A percentile compares a stretch with the other conserved stretches of the same genome.
These are phyloP conservation scores for Sphaerodactylus townsendi DNA, from an alignment of 2,113 vertebrate species.

Conservation along the genomic window DNA sequence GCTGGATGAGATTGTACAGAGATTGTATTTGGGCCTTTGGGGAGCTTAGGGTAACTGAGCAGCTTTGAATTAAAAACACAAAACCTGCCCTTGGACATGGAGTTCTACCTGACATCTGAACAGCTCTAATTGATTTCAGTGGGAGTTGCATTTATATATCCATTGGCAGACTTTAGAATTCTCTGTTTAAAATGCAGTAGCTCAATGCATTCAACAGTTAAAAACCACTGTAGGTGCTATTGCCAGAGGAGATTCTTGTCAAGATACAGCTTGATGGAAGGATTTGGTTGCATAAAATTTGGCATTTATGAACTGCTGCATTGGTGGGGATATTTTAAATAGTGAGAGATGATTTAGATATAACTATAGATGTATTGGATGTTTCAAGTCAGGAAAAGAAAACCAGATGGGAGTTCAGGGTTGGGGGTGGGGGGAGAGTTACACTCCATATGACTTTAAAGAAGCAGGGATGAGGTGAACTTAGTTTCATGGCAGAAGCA, in stretches of 20 bases:
- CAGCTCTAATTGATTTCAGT: slow-evolving; percentile 62
- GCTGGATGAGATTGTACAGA: slow-evolving; percentile 12
- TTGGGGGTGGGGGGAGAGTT: not conserved
- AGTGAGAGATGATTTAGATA: not conserved
- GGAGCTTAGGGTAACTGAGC: slow-evolving; percentile 38
- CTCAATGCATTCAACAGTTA: not conserved
- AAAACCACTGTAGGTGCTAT: slow-evolving; percentile 11
- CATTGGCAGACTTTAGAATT: slow-evolving; percentile 38
- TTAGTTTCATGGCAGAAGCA: too few species aligned
- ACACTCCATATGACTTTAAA: not conserved
- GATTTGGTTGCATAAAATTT: not conserved
- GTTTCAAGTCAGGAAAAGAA: not conserved
- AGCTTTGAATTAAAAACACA: slow-evolving; percentile 30
- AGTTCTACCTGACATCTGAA: slow-evolving; percentile 36
- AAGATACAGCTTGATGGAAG: not conserved
- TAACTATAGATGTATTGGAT: not conserved
- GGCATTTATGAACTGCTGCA: not conserved
- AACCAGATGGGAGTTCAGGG: not conserved
- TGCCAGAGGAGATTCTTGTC: slow-evolving; percentile 5
- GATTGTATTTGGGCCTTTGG: not conserved
- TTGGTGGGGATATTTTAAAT: not conserved
- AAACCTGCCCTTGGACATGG: slow-evolving; percentile 20
- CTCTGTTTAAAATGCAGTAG: slow-evolving; percentile 43
- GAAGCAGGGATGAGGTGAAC: not conserved
- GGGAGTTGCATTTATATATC: slow-evolving; percentile 53